Percentiles rank a stretch among this genome's conserved stretches.
phyloP scores from a whole-genome alignment of 2,797 vertebrate genomes.

The Pterois miles region DNA sequence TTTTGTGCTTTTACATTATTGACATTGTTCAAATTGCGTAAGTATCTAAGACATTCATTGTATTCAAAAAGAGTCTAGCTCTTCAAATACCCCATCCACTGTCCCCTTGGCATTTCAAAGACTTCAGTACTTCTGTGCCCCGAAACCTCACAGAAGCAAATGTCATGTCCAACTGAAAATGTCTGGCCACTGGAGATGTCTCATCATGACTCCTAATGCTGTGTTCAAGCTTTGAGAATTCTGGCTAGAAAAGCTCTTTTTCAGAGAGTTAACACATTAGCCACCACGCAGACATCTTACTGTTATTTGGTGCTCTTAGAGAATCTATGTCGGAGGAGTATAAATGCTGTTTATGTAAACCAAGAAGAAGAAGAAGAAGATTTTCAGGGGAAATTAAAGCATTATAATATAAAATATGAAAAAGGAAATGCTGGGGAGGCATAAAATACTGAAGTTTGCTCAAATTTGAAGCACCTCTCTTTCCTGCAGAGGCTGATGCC shows the following conservation, averaged over 20 bases:
- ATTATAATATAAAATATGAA: conserved; percentile 26
- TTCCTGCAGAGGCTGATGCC: conserved; percentile 8
- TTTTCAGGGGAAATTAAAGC: no score
- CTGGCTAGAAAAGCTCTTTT: conserved; percentile 32
- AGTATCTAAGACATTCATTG: conserved; percentile 7
- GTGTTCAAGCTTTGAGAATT: conserved; percentile 40
- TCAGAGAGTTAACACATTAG: conserved; percentile 16
- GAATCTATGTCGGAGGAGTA: neutral
- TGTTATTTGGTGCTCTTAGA: conserved; percentile 13
- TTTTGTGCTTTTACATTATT: neutral
- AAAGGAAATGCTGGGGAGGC: neutral
- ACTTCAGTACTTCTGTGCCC: conserved; percentile 53
- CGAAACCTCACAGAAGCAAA: conserved; percentile 69
- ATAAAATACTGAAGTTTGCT: conserved; percentile 16
- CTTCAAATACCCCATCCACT: conserved; percentile 35
- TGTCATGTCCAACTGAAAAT: conserved; percentile 72
- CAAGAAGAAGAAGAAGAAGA: no score
- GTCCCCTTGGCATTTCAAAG: conserved; percentile 60
- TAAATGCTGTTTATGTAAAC: conserved; percentile 2
- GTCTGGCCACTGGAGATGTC: conserved; percentile 63
- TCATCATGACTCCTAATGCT: conserved; percentile 58
- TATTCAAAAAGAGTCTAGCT: conserved; percentile 40
- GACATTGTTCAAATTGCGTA: neutral
- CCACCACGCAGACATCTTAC: neutral
- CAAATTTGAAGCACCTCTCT: conserved; percentile 6